These are phyloP conservation scores for Ceyx cyanopectus DNA, from an alignment of 2,113 vertebrate genomes.

Conservation along the genomic window DNA sequence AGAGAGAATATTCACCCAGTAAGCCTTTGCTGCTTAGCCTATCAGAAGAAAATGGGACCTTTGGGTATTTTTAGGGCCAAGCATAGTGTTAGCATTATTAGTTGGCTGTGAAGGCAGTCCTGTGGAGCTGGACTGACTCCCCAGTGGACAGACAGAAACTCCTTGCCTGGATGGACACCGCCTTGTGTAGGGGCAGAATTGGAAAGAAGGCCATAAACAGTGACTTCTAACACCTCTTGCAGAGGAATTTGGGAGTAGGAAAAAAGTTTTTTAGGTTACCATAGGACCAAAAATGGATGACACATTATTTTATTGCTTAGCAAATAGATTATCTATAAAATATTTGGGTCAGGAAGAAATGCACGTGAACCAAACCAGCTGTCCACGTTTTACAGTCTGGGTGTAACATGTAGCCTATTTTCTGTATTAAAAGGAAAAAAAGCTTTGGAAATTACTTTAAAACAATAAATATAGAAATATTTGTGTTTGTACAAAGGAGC, in stretches of 20 bases:
- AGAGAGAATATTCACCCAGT: not conserved
- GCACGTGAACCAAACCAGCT: not conserved
- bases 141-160: accelerated
- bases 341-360: not conserved
- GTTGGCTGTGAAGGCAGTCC: not conserved
- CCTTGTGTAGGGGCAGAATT: not conserved
- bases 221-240: not conserved
- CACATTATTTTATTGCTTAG: not conserved
- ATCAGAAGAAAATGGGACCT: not conserved
- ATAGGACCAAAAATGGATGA: not conserved
- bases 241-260: not conserved
- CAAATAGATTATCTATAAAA: not conserved
- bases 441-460: not conserved
- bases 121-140: not conserved
- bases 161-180: not conserved
- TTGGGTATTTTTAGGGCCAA: conserved; percentile 18
- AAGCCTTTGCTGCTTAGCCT: not conserved
- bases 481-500: not conserved
- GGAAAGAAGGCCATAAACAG: not conserved
- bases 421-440: not conserved
- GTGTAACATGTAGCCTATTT: not conserved
- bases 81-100: not conserved
- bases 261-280: not conserved
- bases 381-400: not conserved
- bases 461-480: not conserved